Evolutionary conservation across 2,797 vertebrate species (phyloP), one percentile per base, ranked within the genome.

Genomic region (Galago senegalensis): DNA sequence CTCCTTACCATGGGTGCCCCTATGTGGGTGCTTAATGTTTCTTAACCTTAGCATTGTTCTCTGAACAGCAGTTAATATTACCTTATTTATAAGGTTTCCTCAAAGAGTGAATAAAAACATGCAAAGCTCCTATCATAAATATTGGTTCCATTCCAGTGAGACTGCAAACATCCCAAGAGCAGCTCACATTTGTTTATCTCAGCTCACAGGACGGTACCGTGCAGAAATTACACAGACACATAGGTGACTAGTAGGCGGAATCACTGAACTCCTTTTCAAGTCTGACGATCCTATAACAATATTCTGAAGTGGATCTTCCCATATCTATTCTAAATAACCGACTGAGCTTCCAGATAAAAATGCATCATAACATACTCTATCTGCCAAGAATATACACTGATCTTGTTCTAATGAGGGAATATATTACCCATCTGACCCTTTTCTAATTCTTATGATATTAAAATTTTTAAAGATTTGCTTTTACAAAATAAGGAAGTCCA

Each of bases 401-500:
- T 88, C 95, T 75, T 89, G 77, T 49, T 95, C 91, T 93, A 90
- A 77, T 81, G 65, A 96, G 80, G 37, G 60, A 88, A 90, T 93
- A 70, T 75, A 93, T 81, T 53, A 91, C 63, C 58, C 12, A 89
- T 7, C 43, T 97, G 94, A 96, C 77, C 89, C 97, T 97, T 88
- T 88, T 43, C 87, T 53, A 96, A 92, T 58, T 83, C 61, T 92
- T 56, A 67, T 56, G 65, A 90, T 46, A 83, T 7, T 63, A 70
- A 93, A 43, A 16, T 92, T 84, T 93, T 77, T 61, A 46, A 46
- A 93, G n/a, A 80, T 89, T 95, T 65, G 43, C 63, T 97, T 94
- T 95, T 73, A 86, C 34, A 92, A 98, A 97, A 85, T 53, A 94
- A 97, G 97, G 97, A 97, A 98, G 60, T 86, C 92, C 67, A 93